These are phyloP conservation scores for Napeogenes inachia DNA, from an alignment of 2,888 invertebrate species.

Conservation along the genomic window DNA sequence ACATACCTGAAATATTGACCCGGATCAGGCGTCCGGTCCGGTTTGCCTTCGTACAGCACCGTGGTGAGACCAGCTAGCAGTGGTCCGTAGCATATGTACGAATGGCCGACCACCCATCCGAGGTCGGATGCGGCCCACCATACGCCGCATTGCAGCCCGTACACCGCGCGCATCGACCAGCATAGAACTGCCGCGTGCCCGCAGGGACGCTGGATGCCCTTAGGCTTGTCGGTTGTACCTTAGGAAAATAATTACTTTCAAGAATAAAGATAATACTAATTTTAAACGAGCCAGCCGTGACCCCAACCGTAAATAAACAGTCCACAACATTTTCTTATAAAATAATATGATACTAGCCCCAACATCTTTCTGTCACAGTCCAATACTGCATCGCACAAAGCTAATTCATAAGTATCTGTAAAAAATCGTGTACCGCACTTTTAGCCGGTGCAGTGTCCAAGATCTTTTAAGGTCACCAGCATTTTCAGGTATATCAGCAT, in stretches of 20 bases:
- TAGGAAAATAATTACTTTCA: too few species aligned
- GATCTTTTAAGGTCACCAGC: too few species aligned
- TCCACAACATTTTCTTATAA: too few species aligned
- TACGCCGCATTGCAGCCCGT: constrained; percentile 86
- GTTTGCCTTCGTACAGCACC: constrained; percentile 94
- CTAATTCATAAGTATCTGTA: too few species aligned
- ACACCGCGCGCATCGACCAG: constrained; percentile 90
- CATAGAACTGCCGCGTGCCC: constrained; percentile 91
- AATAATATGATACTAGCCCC: too few species aligned
- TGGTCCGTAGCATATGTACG: constrained; percentile 95
- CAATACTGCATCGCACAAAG: too few species aligned
- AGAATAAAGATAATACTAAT: constrained; percentile 47
- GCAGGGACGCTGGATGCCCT: constrained; percentile 90
- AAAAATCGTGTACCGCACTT: too few species aligned
- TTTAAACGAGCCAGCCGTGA: not conserved
- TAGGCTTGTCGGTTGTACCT: constrained; percentile 67
- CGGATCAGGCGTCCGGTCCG: constrained; percentile 95
- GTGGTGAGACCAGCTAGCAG: constrained; percentile 88
- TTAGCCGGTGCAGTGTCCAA: too few species aligned
- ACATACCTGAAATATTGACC: constrained; percentile 91
- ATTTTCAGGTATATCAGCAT: too few species aligned
- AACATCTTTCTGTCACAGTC: too few species aligned
- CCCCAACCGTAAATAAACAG: not conserved
- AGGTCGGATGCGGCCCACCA: constrained; percentile 96
- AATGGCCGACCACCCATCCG: constrained; percentile 97